Conservation (phyloP, 1,140 invertebrate genomes). For the Drosophila lini region DNA sequence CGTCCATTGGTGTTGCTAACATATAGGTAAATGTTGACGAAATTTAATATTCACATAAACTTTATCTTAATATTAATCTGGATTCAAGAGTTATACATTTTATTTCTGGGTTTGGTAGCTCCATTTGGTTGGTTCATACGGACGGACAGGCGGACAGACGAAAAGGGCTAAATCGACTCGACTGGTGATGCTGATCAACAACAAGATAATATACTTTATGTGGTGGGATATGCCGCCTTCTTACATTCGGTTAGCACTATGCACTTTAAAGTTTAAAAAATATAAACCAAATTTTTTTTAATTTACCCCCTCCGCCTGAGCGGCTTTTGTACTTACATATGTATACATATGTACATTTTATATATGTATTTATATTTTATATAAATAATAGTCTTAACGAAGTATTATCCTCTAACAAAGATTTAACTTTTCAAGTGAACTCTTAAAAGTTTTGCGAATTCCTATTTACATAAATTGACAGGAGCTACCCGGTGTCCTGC, state of each 20-base stretch:
- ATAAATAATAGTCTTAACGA: too few species aligned
- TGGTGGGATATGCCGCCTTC: neutral
- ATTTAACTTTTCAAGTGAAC: neutral
- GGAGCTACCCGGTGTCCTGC: constrained; percentile 29
- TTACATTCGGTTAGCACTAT: neutral
- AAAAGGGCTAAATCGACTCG: neutral
- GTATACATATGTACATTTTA: neutral
- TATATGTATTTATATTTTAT: neutral
- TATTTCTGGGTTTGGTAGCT: too few species aligned
- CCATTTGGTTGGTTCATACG: too few species aligned
- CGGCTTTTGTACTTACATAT: neutral
- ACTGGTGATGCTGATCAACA: neutral
- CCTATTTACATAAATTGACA: constrained; percentile 70
- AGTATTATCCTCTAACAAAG: neutral
- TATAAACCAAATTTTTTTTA: neutral
- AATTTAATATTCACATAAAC: too few species aligned
- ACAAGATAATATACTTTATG: neutral
- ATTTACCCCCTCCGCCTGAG: neutral
- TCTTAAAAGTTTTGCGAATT: constrained; percentile 20
- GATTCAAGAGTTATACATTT: too few species aligned
- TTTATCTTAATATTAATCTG: too few species aligned
- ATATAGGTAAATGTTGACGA: too few species aligned
- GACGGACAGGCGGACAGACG: too few species aligned
- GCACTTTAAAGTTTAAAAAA: neutral
- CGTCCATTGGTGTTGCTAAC: too few species aligned